Evolutionary conservation across 64 coral and sea anemone species (phyloP).

Genomic region (Acropora tenuis): DNA sequence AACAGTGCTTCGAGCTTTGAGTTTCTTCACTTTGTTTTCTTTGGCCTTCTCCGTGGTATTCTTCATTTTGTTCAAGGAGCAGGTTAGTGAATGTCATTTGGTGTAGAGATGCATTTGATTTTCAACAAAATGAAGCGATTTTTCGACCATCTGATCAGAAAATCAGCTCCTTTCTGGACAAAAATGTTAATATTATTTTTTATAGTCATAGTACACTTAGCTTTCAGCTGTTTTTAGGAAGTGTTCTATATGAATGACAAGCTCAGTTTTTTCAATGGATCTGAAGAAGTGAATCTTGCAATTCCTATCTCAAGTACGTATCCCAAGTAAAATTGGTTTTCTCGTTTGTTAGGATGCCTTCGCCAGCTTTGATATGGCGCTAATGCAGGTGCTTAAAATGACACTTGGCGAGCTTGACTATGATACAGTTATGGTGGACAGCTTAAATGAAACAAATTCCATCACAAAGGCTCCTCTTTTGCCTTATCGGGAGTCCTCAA

Average conservation of each 20-base stretch:
- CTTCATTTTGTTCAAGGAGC: conserved; percentile 67
- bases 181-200: no score
- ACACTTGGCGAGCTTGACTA: conserved; percentile 75
- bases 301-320: no score
- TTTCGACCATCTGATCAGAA: no score
- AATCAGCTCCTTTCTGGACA: no score
- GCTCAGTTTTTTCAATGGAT: no score
- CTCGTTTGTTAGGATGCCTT: conserved; percentile 58
- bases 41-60: conserved; percentile 53
- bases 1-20: conserved; percentile 52
- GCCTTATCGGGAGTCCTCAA: conserved; percentile 45
- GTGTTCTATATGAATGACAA: no score
- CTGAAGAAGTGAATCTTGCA: no score
- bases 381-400: conserved; percentile 71
- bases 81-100: background rate
- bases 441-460: background rate
- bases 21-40: conserved; percentile 49
- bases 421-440: conserved; percentile 48
- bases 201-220: no score
- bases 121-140: no score
- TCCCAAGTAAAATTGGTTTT: background rate
- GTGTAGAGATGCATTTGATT: no score
- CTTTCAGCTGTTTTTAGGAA: no score
- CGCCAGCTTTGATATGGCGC: conserved; percentile 7
- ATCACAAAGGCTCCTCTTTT: conserved; percentile 9